Evolutionary conservation across 1,140 invertebrate species (phyloP).

Genomic region (Caenorhabditis inopinata): DNA sequence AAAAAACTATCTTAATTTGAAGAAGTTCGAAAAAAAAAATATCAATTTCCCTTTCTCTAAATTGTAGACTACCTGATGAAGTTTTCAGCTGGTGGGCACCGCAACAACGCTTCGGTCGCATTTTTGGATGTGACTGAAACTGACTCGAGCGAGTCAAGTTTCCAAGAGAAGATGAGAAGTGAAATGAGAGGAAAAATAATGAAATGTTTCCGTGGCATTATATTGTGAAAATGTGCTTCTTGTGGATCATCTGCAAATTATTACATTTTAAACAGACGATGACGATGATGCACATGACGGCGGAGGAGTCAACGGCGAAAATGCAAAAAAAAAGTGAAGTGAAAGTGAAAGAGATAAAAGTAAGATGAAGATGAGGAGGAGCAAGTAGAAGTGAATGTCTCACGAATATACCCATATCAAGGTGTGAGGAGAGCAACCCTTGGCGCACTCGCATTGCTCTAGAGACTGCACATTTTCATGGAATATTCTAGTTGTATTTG

Average conservation of each 20-base stretch:
- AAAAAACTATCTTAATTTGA: no score
- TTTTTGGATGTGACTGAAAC: conserved; percentile 25
- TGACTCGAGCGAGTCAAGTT: not conserved
- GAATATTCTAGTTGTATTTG: conserved; percentile 25
- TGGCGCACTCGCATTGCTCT: no score
- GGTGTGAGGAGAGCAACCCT: not conserved
- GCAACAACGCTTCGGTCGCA: not conserved
- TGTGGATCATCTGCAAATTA: conserved; percentile 32
- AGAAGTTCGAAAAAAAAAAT: no score
- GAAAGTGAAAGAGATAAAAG: not conserved
- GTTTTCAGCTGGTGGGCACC: not conserved
- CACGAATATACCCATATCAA: not conserved
- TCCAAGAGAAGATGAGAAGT: not conserved
- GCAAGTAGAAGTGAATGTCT: not conserved
- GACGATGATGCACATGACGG: conserved; percentile 29
- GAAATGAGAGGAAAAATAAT: not conserved
- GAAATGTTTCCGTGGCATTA: conserved; percentile 29
- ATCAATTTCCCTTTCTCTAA: no score
- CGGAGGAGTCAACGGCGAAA: not conserved
- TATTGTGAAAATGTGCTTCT: conserved; percentile 17
- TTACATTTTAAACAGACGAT: conserved; percentile 32
- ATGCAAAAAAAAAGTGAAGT: not conserved
- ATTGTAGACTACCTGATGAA: not conserved
- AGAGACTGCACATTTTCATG: not conserved
- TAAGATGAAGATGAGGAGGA: not conserved